Evolutionary conservation across 2,888 invertebrate genomes (phyloP), one percentile per base, ranked within the genome.

Genomic region (Amphipoea oculea): DNA sequence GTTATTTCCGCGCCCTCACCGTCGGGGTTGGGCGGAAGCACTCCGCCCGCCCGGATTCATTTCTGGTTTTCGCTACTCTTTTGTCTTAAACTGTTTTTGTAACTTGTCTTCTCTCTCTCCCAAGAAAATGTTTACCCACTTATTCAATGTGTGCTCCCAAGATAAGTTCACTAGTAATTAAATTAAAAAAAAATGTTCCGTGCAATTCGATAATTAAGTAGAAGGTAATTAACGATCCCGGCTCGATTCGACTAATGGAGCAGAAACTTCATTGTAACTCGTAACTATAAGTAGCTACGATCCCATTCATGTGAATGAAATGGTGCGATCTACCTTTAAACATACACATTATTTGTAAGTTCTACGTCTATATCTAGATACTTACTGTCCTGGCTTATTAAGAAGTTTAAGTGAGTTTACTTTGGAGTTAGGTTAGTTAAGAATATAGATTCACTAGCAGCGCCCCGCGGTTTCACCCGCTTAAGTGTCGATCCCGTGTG

Each of bases 61-160:
- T 96, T 95, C 96, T 96, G 95, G 95, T 96, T 95, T 95, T 96
- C 95, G 95, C 94, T 96, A 94, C 95, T 95, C 96, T 96, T 96
- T 96, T 96, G 95, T 96, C 96, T 96, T 95, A 94, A 95, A 95
- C 95, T 94, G 95, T 95, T 95, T 95, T 94, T 92, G 94, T 92
- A 94, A 95, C 94, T 95, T 95, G 94, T 95, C 92, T 91, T 94
- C 93, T 93, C 93, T 89, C 91, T 94, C 92, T 90, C 78, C 80
- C 80, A 89, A 91, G 92, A 90, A 89, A 91, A 90, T 88, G 90
- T 92, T 91, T 92, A 90, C 90, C 88, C 83, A 87, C 88, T 90
- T 89, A 91, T 90, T 87, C 89, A 88, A 85, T 81, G 86, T 87
- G 85, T 83, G 80, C 89, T 89, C 76, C 72, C 83, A 79, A 87